Conservation (phyloP, 2,888 invertebrate genomes). For the Julus scanicus region DNA sequence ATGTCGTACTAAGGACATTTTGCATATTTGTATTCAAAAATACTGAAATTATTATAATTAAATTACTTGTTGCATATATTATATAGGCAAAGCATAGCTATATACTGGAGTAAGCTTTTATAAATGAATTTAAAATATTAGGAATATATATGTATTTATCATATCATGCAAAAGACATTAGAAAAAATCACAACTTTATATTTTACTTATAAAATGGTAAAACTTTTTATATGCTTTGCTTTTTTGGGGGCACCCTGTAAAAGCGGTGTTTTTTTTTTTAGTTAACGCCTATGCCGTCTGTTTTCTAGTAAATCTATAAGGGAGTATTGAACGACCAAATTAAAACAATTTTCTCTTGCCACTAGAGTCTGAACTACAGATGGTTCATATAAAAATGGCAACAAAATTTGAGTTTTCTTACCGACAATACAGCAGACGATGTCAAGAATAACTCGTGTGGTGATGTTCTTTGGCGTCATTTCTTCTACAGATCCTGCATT, state of each 20-base stretch:
- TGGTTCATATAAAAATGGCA: conserved; percentile 47
- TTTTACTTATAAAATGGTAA: neutral
- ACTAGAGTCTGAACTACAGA: neutral
- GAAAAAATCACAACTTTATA: neutral
- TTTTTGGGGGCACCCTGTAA: neutral
- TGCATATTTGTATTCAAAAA: no score
- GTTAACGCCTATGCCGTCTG: neutral
- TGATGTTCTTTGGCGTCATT: neutral
- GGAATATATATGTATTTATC: no score
- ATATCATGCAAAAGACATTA: no score
- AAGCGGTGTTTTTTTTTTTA: neutral
- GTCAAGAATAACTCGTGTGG: conserved; percentile 6
- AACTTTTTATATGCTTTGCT: neutral
- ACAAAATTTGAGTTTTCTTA: conserved; percentile 47
- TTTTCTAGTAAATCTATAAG: neutral
- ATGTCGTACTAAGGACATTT: no score
- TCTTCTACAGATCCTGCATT: neutral
- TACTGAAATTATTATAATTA: no score
- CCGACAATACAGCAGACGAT: conserved; percentile 50
- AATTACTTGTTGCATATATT: no score
- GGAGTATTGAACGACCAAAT: neutral
- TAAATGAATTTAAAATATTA: no score
- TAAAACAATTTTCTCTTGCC: neutral
- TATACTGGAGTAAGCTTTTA: no score
- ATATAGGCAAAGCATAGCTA: no score